A percentile compares a stretch with the other conserved stretches of the same genome.
phyloP scores from a whole-genome alignment of 2,113 vertebrate species.

The Manacus vitellinus region DNA sequence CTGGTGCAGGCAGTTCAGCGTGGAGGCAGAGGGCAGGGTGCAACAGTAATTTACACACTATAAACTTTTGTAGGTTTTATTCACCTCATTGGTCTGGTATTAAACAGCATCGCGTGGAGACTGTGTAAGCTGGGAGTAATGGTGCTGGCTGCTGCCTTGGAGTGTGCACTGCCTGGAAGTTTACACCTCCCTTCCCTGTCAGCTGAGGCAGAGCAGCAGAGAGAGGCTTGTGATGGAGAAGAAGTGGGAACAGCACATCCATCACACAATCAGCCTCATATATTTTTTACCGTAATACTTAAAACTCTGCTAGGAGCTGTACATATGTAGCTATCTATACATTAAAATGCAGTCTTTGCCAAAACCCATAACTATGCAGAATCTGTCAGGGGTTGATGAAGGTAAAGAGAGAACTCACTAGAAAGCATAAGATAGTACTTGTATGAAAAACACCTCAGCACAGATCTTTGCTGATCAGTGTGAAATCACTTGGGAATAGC shows the following conservation, averaged over 20 bases:
- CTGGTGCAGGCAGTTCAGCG: slow-evolving; percentile 1
- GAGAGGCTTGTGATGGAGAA: not conserved
- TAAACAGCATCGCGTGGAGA: slow-evolving; percentile 49
- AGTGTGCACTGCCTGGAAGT: not conserved
- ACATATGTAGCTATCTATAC: not conserved
- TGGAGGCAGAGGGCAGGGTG: slow-evolving; percentile 59
- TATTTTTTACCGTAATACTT: not conserved
- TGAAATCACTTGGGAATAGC: not conserved
- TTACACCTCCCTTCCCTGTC: not conserved
- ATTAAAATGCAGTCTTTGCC: not conserved
- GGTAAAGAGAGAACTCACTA: not conserved
- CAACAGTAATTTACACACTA: slow-evolving; percentile 72
- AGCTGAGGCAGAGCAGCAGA: not conserved
- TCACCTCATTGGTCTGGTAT: slow-evolving; percentile 71
- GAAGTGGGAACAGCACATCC: not conserved
- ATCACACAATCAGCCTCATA: not conserved
- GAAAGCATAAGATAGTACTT: not conserved
- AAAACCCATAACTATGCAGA: not conserved
- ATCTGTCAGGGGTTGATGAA: not conserved
- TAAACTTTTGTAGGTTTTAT: slow-evolving; percentile 77
- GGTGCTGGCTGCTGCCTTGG: not conserved
- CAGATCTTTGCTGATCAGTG: not conserved
- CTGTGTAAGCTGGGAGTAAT: slow-evolving; percentile 5
- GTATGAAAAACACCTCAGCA: not conserved
- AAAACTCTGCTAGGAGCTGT: not conserved